A percentile compares a stretch with the other conserved stretches of the same genome.
Conservation (phyloP, 2,797 vertebrate genomes). For the Alfaro cultratus region DNA sequence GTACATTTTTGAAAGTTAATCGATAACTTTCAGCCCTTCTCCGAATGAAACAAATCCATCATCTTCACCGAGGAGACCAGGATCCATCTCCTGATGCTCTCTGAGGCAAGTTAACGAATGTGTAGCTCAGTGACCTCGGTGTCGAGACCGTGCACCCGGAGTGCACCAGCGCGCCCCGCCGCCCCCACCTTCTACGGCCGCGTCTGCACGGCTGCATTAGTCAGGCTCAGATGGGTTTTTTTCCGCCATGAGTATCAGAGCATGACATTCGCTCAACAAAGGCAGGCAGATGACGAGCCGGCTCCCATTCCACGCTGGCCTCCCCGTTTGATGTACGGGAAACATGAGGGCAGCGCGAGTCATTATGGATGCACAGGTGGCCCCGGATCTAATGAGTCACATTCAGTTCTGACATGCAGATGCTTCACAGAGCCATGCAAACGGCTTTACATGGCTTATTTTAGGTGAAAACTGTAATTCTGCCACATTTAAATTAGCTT, state of each 20-base stretch:
- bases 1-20: no score
- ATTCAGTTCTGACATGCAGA: conserved; percentile 45
- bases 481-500: not conserved
- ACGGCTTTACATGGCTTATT: conserved; percentile 12
- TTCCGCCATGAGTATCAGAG: conserved; percentile 83
- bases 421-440: conserved; percentile 3
- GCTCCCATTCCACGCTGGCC: conserved; percentile 68
- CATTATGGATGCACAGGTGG: conserved; percentile 74
- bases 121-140: conserved; percentile 82
- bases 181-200: conserved; percentile 72
- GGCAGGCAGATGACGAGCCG: conserved; percentile 75
- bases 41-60: conserved; percentile 18
- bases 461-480: not conserved
- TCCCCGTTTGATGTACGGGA: conserved; percentile 55
- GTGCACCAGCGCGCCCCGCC: conserved; percentile 55
- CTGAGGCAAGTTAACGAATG: conserved; percentile 66
- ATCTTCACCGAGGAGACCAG: conserved; percentile 29
- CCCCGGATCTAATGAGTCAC: conserved; percentile 67
- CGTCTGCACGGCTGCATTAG: conserved; percentile 80
- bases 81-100: conserved; percentile 52
- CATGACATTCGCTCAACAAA: conserved; percentile 82
- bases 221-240: conserved; percentile 71
- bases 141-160: conserved; percentile 76
- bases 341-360: conserved; percentile 50
- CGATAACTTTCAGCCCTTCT: conserved; percentile 4